Percentiles rank a stretch among this genome's conserved stretches.
Evolutionary conservation across 2,888 invertebrate species (phyloP).

Genomic region (Leucania comma): DNA sequence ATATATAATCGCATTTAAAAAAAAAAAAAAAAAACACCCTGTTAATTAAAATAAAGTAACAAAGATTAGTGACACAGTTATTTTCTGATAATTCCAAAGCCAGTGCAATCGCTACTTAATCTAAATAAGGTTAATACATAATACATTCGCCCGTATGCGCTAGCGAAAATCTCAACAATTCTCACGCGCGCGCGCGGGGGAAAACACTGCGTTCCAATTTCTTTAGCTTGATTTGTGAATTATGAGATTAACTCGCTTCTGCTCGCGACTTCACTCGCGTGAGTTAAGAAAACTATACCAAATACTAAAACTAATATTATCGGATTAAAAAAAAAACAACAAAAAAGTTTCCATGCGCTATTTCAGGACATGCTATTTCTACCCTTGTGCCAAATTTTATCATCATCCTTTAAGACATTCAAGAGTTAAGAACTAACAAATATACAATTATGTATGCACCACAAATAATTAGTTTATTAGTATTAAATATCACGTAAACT

Average conservation of each 20-base stretch:
- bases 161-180: conserved; percentile 50
- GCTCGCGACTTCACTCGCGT: too few relatives aligned
- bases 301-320: too few relatives aligned
- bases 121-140: conserved; percentile 58
- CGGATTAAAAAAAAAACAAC: too few relatives aligned
- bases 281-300: too few relatives aligned
- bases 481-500: too few relatives aligned
- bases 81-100: conserved; percentile 27
- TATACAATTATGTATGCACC: too few relatives aligned
- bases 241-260: conserved; percentile 17
- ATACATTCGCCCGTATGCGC: conserved; percentile 59
- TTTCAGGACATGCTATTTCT: too few relatives aligned
- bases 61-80: conserved; percentile 29
- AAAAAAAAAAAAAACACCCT: conserved; percentile 3
- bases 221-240: neutral
- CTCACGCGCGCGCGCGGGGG: conserved; percentile 28
- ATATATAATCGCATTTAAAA: neutral
- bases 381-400: too few relatives aligned
- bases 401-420: too few relatives aligned
- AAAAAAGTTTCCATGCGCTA: too few relatives aligned
- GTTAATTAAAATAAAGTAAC: conserved; percentile 3
- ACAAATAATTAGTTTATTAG: too few relatives aligned
- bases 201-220: conserved; percentile 34
- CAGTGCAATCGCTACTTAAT: conserved; percentile 37
- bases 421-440: too few relatives aligned